These are phyloP conservation scores for Entomobrya multifasciata DNA, from an alignment of 2,888 invertebrate species.

Conservation along the genomic window DNA sequence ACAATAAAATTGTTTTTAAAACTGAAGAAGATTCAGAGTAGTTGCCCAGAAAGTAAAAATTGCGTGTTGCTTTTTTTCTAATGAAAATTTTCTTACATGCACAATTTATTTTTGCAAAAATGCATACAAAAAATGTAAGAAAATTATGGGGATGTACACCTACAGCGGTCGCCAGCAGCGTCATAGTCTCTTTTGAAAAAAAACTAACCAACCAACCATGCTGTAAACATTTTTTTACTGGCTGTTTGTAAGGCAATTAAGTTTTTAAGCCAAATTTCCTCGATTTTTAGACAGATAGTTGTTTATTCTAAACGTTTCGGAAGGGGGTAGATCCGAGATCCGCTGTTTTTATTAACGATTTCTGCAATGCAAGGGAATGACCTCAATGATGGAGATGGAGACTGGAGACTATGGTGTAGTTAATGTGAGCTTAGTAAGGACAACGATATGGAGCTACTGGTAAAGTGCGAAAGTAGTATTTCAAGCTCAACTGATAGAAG, in stretches of 20 bases:
- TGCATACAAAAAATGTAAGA: background rate
- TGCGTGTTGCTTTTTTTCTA: too few relatives aligned
- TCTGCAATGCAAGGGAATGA: constrained; percentile 47
- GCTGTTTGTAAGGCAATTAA: constrained; percentile 27
- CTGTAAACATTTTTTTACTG: background rate
- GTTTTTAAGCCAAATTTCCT: constrained; percentile 28
- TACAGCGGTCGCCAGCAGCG: too few relatives aligned
- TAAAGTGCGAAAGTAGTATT: too few relatives aligned
- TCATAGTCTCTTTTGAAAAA: background rate
- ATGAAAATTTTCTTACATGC: too few relatives aligned
- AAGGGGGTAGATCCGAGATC: background rate
- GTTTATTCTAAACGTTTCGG: background rate
- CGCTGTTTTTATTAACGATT: background rate
- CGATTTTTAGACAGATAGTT: constrained; percentile 29
- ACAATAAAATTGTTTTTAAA: too few relatives aligned
- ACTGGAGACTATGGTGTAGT: too few relatives aligned
- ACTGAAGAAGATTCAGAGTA: too few relatives aligned
- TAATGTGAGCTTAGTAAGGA: constrained; percentile 23
- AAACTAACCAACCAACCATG: background rate
- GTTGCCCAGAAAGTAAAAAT: too few relatives aligned
- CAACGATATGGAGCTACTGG: background rate
- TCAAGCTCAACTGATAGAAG: too few relatives aligned
- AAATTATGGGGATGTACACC: background rate
- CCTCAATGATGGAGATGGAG: constrained; percentile 27
- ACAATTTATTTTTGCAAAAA: too few relatives aligned